phyloP scores from a whole-genome alignment of 1,140 invertebrate genomes.

The Oreohelix idahoensis region DNA sequence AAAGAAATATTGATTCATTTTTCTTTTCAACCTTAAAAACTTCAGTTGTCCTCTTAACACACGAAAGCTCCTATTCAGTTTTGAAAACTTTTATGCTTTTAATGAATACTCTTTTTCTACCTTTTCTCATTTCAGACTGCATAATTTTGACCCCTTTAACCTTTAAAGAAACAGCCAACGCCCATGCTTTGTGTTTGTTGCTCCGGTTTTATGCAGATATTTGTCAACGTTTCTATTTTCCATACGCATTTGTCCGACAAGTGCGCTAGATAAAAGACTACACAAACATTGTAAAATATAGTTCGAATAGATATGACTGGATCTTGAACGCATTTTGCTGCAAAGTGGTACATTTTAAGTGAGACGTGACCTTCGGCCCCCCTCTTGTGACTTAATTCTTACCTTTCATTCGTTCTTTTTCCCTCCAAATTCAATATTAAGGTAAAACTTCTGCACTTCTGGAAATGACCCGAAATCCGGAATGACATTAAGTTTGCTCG shows the following conservation, averaged over 20 bases:
- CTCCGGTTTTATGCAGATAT: neutral
- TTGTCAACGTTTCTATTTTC: neutral
- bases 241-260: neutral
- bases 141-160: neutral
- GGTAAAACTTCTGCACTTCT: neutral
- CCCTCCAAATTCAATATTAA: neutral
- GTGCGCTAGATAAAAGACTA: neutral
- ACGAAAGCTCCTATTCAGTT: neutral
- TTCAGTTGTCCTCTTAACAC: neutral
- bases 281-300: constrained; percentile 7
- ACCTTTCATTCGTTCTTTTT: neutral
- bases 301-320: neutral
- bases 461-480: neutral
- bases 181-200: neutral
- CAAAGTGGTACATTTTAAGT: neutral
- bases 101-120: neutral
- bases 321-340: neutral
- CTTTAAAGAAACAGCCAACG: neutral
- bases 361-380: neutral
- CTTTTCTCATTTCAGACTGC: neutral
- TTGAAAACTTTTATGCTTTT: neutral
- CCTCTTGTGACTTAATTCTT: neutral
- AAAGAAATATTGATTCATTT: neutral
- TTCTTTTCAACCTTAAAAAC: neutral
- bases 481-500: neutral